Percentiles rank a stretch among this genome's conserved stretches.
phyloP scores from a whole-genome alignment of 2,797 vertebrate species.

The Erethizon dorsatum region DNA sequence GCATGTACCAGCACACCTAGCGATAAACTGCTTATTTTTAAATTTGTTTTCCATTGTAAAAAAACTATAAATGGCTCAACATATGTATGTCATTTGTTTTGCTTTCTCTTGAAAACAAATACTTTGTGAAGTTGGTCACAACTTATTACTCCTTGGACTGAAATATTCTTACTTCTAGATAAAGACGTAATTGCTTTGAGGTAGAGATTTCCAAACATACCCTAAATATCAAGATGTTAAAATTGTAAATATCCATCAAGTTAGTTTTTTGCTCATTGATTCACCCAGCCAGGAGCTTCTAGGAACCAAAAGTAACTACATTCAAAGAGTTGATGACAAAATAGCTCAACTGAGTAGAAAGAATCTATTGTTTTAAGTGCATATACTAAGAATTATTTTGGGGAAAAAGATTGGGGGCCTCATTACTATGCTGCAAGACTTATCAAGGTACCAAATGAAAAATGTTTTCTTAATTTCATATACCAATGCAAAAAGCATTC shows the following conservation, averaged over 20 bases:
- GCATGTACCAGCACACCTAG: too few relatives aligned
- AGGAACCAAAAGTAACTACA: not conserved
- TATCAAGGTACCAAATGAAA: not conserved
- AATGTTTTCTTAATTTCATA: not conserved
- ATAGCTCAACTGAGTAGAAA: not conserved
- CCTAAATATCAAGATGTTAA: not conserved
- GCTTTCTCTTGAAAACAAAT: not conserved
- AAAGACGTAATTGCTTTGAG: not conserved
- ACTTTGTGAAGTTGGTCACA: not conserved
- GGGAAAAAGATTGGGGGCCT: too few relatives aligned
- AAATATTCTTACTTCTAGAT: not conserved
- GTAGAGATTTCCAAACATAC: not conserved
- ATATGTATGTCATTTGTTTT: not conserved
- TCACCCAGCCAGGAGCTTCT: not conserved
- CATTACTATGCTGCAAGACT: not conserved
- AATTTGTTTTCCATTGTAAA: not conserved
- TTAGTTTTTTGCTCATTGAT: not conserved
- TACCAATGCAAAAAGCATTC: not conserved
- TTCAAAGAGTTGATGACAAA: not conserved
- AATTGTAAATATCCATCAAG: not conserved
- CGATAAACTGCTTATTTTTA: not conserved
- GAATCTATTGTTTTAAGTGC: not conserved
- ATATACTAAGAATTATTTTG: not conserved
- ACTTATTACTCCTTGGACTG: not conserved
- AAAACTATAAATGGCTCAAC: not conserved